Conservation (phyloP, 2,888 invertebrate genomes). For the Phyllotreta cruciferae region DNA sequence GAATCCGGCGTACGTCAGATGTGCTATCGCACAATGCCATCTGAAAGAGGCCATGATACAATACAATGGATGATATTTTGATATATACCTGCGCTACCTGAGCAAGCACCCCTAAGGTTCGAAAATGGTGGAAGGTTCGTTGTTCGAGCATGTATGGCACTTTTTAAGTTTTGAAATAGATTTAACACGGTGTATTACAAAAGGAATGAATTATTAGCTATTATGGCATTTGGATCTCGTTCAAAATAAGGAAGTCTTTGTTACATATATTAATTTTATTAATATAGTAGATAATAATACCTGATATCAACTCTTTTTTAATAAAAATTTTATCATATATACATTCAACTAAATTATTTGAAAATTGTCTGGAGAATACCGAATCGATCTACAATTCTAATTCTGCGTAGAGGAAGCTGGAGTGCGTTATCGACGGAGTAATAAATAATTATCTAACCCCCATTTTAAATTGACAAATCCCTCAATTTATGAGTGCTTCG, state of each 20-base stretch:
- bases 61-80: slow-evolving; percentile 48
- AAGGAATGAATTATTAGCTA: neutral
- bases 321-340: no score
- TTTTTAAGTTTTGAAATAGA: slow-evolving; percentile 17
- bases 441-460: slow-evolving; percentile 54
- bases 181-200: slow-evolving; percentile 7
- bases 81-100: slow-evolving; percentile 50
- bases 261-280: no score
- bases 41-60: slow-evolving; percentile 41
- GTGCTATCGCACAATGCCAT: slow-evolving; percentile 46
- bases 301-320: no score
- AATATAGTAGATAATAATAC: no score
- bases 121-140: slow-evolving; percentile 35
- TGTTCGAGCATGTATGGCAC: slow-evolving; percentile 3
- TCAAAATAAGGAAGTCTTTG: neutral
- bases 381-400: slow-evolving; percentile 20
- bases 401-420: slow-evolving; percentile 29
- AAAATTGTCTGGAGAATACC: neutral
- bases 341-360: no score
- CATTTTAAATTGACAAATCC: slow-evolving; percentile 56
- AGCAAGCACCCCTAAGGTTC: slow-evolving; percentile 46
- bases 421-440: slow-evolving; percentile 46
- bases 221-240: neutral
- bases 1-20: slow-evolving; percentile 46
- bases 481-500: slow-evolving; percentile 50